phyloP scores from a whole-genome alignment of 2,113 vertebrate species.

The Perca schrenkii region DNA sequence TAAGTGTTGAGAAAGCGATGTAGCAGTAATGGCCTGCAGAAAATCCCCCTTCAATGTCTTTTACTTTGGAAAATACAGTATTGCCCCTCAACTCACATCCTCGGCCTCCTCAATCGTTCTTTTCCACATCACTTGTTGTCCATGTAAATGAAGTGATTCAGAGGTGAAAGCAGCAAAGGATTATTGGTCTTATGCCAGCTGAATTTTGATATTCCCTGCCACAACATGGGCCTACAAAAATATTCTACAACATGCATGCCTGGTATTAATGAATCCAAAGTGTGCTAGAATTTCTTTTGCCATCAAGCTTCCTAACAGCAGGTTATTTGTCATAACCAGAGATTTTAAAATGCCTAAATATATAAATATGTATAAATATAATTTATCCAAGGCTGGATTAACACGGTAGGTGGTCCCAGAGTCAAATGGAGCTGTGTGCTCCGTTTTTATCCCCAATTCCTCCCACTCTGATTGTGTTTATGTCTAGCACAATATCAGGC shows the following conservation, averaged over 20 bases:
- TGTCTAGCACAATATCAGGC: background rate
- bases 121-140: slow-evolving; percentile 32
- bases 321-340: background rate
- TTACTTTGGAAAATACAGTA: slow-evolving; percentile 21
- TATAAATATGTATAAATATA: background rate
- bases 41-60: slow-evolving; percentile 27
- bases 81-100: slow-evolving; percentile 28
- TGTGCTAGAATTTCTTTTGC: background rate
- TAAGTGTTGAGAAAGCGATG: slow-evolving; percentile 65
- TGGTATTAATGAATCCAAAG: background rate
- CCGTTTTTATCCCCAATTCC: background rate
- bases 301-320: background rate
- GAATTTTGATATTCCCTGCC: slow-evolving; percentile 3
- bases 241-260: slow-evolving; percentile 7
- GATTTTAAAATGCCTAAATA: background rate
- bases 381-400: background rate
- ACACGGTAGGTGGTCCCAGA: background rate
- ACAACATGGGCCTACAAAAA: background rate
- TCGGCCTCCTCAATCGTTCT: slow-evolving; percentile 19
- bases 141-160: slow-evolving; percentile 39
- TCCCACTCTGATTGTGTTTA: background rate
- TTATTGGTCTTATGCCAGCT: slow-evolving; percentile 8
- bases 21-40: slow-evolving; percentile 63
- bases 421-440: background rate
- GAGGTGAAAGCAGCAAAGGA: slow-evolving; percentile 29